These are phyloP conservation scores for Pachypanchax playfairii DNA, from an alignment of 2,113 vertebrate species.

Conservation along the genomic window DNA sequence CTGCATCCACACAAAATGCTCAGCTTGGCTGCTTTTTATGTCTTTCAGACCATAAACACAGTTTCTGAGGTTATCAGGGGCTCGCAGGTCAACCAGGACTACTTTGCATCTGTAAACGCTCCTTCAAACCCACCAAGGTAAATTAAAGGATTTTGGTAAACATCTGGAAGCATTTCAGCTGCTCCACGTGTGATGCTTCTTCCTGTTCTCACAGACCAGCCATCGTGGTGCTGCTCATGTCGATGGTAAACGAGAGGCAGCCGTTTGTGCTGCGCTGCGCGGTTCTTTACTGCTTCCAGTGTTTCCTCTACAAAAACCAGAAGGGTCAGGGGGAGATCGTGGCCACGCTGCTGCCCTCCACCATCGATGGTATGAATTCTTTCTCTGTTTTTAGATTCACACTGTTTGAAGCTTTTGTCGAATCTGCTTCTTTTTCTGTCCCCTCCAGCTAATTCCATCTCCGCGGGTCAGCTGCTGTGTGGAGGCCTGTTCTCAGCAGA, in stretches of 20 bases:
- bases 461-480: constrained; percentile 94
- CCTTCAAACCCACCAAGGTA: constrained; percentile 97
- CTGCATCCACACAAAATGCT: neutral
- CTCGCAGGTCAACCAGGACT: constrained; percentile 95
- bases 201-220: constrained; percentile 83
- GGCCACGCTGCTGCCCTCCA: constrained; percentile 93
- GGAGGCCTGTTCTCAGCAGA: constrained; percentile 96
- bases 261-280: constrained; percentile 96
- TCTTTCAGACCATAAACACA: constrained; percentile 94
- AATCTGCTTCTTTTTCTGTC: neutral
- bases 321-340: constrained; percentile 97
- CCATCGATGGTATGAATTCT: constrained; percentile 88
- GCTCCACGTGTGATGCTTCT: neutral
- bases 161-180: neutral
- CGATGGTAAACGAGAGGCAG: constrained; percentile 98
- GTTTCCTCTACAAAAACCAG: constrained; percentile 96
- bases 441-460: constrained; percentile 90
- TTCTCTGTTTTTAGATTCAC: neutral
- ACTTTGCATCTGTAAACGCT: constrained; percentile 97
- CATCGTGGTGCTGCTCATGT: constrained; percentile 97
- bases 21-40: neutral
- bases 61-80: constrained; percentile 98
- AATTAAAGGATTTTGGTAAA: neutral
- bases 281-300: constrained; percentile 98
- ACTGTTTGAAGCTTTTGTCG: neutral